These are phyloP conservation scores for Antechinus stuartii DNA, from an alignment of 2,113 vertebrate genomes.

Conservation along the genomic window DNA sequence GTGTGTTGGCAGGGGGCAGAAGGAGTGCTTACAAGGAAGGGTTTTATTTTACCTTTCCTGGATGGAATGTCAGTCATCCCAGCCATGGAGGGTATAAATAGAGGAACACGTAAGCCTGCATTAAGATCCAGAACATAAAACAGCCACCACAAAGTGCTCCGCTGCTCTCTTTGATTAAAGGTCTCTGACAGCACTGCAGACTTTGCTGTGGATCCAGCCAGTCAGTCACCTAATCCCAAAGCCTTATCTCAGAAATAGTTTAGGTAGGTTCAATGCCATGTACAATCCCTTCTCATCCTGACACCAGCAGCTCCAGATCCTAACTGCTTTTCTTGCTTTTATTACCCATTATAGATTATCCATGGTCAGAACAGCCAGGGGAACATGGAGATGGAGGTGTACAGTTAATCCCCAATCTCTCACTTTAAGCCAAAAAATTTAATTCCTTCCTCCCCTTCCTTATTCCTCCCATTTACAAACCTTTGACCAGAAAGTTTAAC, in stretches of 20 bases:
- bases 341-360: neutral
- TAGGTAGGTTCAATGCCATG: conserved; percentile 29
- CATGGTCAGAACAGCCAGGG: neutral
- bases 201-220: conserved; percentile 36
- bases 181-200: conserved; percentile 42
- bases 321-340: conserved; percentile 23
- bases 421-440: neutral
- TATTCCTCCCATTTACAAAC: neutral
- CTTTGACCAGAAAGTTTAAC: neutral
- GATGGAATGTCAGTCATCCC: conserved; percentile 70
- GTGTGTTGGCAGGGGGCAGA: neutral
- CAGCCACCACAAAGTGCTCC: neutral
- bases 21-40: conserved; percentile 4
- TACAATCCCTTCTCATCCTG: conserved; percentile 37
- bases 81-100: conserved; percentile 73
- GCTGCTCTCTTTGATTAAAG: conserved; percentile 45
- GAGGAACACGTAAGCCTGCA: conserved; percentile 65
- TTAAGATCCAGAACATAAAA: conserved; percentile 59
- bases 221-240: conserved; percentile 62
- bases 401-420: conserved; percentile 21
- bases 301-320: conserved; percentile 24
- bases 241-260: conserved; percentile 20
- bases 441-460: neutral
- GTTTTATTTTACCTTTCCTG: conserved; percentile 71
- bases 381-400: conserved; percentile 6